Conservation (phyloP, 1,140 invertebrate species). For the Manduca sexta region DNA sequence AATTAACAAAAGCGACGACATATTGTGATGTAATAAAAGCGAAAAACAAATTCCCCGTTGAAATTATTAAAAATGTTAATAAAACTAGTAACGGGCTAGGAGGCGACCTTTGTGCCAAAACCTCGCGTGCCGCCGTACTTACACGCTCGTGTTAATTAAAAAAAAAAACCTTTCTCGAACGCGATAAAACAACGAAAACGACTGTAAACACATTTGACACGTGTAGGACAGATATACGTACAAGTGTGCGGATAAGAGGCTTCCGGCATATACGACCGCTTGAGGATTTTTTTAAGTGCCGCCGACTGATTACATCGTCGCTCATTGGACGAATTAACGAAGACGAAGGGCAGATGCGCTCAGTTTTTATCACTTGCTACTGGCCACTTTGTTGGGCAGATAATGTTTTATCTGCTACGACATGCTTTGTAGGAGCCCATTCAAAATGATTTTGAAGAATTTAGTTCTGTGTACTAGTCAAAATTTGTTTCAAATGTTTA, state of each 20-base stretch:
- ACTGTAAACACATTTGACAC: slow-evolving; percentile 45
- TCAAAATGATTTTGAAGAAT: too few species aligned
- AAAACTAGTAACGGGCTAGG: not conserved
- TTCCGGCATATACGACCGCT: slow-evolving; percentile 32
- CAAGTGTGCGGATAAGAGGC: slow-evolving; percentile 27
- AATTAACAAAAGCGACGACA: too few species aligned
- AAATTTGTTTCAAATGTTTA: too few species aligned
- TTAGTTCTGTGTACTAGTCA: too few species aligned
- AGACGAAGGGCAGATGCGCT: slow-evolving; percentile 11
- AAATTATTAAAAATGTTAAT: too few species aligned
- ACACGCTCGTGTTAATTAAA: slow-evolving; percentile 16
- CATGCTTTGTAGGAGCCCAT: too few species aligned
- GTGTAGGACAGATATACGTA: slow-evolving; percentile 37
- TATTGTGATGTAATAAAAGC: too few species aligned
- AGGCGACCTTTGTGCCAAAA: slow-evolving; percentile 1
- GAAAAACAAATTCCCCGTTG: too few species aligned
- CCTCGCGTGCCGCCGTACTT: slow-evolving; percentile 1
- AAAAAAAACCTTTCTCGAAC: slow-evolving; percentile 14
- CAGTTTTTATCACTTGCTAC: slow-evolving; percentile 12
- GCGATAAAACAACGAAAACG: slow-evolving; percentile 22
- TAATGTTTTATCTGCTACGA: too few species aligned
- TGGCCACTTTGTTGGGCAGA: not conserved
- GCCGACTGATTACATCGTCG: slow-evolving; percentile 13
- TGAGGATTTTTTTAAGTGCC: slow-evolving; percentile 18
- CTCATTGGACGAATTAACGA: slow-evolving; percentile 17